Evolutionary conservation across 1,140 invertebrate genomes (phyloP).

Genomic region (Stegodyphus mimosarum): DNA sequence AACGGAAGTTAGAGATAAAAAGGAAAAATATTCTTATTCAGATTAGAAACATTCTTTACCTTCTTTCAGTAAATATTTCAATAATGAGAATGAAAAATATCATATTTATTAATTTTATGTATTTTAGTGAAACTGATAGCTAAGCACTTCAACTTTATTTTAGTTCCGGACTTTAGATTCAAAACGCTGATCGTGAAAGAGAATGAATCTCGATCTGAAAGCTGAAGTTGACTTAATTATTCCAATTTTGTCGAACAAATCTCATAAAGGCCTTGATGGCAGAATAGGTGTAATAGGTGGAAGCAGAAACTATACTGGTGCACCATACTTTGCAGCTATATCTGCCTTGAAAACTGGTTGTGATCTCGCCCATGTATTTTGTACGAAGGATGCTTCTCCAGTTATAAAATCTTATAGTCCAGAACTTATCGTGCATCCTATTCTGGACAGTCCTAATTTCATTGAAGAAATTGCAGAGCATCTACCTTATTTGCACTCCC

Average conservation of each 20-base stretch:
- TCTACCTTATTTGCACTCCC: conserved; percentile 84
- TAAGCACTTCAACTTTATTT: no score
- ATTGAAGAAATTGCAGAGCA: conserved; percentile 79
- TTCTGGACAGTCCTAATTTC: conserved; percentile 76
- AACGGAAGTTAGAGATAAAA: no score
- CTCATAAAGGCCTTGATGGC: conserved; percentile 90
- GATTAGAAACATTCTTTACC: no score
- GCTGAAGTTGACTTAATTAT: conserved; percentile 70
- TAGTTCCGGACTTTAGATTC: no score
- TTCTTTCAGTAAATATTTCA: no score
- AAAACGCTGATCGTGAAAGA: background rate
- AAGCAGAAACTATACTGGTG: conserved; percentile 78
- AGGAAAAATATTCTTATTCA: no score
- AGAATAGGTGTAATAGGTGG: conserved; percentile 92
- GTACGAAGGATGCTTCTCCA: conserved; percentile 80
- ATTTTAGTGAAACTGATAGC: no score
- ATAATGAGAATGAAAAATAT: no score
- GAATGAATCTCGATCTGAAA: background rate
- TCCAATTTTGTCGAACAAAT: conserved; percentile 74
- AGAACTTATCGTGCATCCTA: conserved; percentile 95
- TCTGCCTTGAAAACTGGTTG: conserved; percentile 88
- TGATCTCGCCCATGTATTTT: conserved; percentile 93
- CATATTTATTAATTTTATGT: no score
- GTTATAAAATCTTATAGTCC: conserved; percentile 97
- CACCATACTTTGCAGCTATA: conserved; percentile 94